Evolutionary conservation across 2,113 vertebrate species (phyloP).

Genomic region (Hymenochirus boettgeri): DNA sequence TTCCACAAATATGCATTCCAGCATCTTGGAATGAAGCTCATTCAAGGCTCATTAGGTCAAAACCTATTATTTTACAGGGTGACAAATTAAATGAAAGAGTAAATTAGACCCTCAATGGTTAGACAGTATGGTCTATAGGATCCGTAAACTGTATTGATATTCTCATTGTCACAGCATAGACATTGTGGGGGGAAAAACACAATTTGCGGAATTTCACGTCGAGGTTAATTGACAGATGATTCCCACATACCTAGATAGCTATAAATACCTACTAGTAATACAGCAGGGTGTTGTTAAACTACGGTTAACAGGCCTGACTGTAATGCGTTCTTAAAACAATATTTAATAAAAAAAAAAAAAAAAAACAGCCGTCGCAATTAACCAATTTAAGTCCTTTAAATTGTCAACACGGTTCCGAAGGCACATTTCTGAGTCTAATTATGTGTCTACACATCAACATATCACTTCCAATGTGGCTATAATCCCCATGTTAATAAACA

Average conservation of each 20-base stretch:
- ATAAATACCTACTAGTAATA: constrained; percentile 15
- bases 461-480: no score
- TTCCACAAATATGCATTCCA: no score
- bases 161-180: constrained; percentile 14
- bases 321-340: no score
- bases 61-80: constrained; percentile 38
- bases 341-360: no score
- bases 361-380: no score
- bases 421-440: no score
- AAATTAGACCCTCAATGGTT: constrained; percentile 33
- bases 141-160: constrained; percentile 8
- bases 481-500: no score
- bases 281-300: not conserved
- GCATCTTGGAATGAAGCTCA: constrained; percentile 28
- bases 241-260: not conserved
- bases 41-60: constrained; percentile 39
- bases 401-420: no score
- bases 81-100: constrained; percentile 35
- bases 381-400: no score
- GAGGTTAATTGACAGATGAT: constrained; percentile 1
- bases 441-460: no score
- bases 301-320: not conserved
- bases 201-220: constrained; percentile 13
- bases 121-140: constrained; percentile 6
- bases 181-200: constrained; percentile 2